Evolutionary conservation across 2,113 vertebrate genomes (phyloP), one percentile per base, ranked within the genome.

Genomic region (Cercocebus atys): DNA sequence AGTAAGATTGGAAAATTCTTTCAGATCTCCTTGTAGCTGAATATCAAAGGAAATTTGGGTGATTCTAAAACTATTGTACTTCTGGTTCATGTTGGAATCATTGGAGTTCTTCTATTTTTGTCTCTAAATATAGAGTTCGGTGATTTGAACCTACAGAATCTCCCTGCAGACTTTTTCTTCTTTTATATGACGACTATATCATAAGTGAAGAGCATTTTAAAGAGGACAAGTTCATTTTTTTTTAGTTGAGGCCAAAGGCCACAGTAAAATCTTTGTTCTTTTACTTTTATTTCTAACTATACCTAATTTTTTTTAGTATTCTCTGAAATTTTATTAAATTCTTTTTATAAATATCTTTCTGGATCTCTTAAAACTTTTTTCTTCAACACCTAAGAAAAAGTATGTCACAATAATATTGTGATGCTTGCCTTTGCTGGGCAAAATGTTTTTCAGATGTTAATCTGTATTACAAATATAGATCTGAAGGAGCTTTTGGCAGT

Each of bases 1-100:
- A 98, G 78, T 96, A 66, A 96, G 72, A 45, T 94, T 98, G 97
- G 98, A 98, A 98, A 96, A 97, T 98, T 97, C 95, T 98, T 98
- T 98, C 98, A 98, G 98, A 94, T 66, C 50, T 97, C 38, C 73
- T 98, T 97, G 84, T 95, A 97, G 95, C 73, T 93, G 89, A 84
- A 40, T 97, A 98, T 88, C 97, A 98, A 98, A 98, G 97, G 97
- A 98, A 98, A 98, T 98, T 83, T 98, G 95, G 90, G 97, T 97
- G 95, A 96, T 98, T 98, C 97, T 98, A 95, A 97, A 98, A 96
- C 93, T 97, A 98, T 98, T 97, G 95, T 98, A 97, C 72, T 94
- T 98, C 9, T 96, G 97, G 86, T n/a, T 59, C 50, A 22, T 52
- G 16, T 70, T n/a, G 94, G 97, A 97, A 98, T 98, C 97, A 96